Evolutionary conservation across 2,113 vertebrate species (phyloP), one percentile per base, ranked within the genome.

Genomic region (Mystacornis crossleyi): DNA sequence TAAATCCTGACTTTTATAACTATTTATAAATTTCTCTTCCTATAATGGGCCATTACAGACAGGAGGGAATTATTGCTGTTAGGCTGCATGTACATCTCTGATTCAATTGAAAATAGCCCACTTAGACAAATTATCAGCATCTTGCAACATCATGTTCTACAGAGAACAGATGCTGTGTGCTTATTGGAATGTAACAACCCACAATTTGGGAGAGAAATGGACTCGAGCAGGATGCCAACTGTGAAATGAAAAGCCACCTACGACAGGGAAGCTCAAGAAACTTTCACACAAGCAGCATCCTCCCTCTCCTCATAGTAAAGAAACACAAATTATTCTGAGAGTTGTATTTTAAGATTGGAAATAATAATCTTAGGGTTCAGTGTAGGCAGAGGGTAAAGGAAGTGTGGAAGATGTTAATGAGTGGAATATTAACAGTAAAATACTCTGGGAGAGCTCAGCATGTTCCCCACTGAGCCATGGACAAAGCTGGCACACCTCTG

Each of bases 1-100:
- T 81, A 94, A 94, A 93, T 93, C 92, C 95, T 91, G 77, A 70
- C 90, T 29, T 43, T 54, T 38, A 82, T 80, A 93, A 83, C 58
- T 96, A 95, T 80, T 90, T 66, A 96, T 83, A 70, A 58, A 86
- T 88, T 54, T 65, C 66, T 85, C 58, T 55, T 75, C 74, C 81
- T 72, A 26, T 62, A 69, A 91, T 13, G 34, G 79, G 36, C 84
- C 77, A 19, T 61, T 87, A 57, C 85, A 93, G 85, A 18, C 73
- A 77, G 85, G 38, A 93, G 85, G 79, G 82, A 86, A 88, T 81
- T 45, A 55, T 8, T 73, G 73, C 70, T 79, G 92, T 45, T 66
- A 62, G 67, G 71, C 87, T 95, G 81, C 92, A 60, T 42, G 67
- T 25, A 48, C 60, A n/a, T 60, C 88, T 86, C 84, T 48, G 67